Conservation (phyloP, 2,888 invertebrate species). For the Craniophora ligustri region DNA sequence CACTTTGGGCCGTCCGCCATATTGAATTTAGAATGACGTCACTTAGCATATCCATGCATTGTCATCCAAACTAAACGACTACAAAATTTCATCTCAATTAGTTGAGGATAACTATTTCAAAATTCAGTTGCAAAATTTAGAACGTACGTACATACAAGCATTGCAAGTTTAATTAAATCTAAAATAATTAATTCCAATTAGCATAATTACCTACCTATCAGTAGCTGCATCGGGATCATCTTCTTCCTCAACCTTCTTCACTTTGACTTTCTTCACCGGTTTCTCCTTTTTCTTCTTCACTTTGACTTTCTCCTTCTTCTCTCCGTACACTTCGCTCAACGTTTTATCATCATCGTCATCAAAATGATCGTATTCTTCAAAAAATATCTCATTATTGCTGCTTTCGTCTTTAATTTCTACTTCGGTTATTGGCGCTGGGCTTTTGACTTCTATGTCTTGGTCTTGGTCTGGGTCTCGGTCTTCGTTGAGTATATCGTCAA, state of each 20-base stretch:
- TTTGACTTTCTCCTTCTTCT: slow-evolving; percentile 52
- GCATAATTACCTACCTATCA: slow-evolving; percentile 65
- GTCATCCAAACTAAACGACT: too few relatives aligned
- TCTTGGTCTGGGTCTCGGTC: not conserved
- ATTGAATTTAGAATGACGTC: too few relatives aligned
- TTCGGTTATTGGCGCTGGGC: slow-evolving; percentile 45
- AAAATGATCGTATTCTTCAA: slow-evolving; percentile 69
- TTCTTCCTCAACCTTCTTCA: slow-evolving; percentile 50
- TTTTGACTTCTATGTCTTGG: slow-evolving; percentile 18
- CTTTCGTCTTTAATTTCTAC: slow-evolving; percentile 67
- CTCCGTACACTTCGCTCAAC: slow-evolving; percentile 68
- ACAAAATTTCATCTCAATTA: too few relatives aligned
- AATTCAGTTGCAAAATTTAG: too few relatives aligned
- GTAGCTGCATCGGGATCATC: slow-evolving; percentile 62
- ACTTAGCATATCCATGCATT: too few relatives aligned
- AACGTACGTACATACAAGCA: too few relatives aligned
- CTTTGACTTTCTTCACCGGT: slow-evolving; percentile 46
- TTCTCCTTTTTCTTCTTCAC: slow-evolving; percentile 53
- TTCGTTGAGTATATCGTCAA: not conserved
- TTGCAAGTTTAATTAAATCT: too few relatives aligned
- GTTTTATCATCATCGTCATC: slow-evolving; percentile 71
- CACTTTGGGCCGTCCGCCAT: too few relatives aligned
- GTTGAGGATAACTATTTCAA: too few relatives aligned
- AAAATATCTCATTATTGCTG: slow-evolving; percentile 69
- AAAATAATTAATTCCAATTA: not conserved